Conservation (phyloP, 1,140 invertebrate species). For the Lepidotrigona ventralis region DNA sequence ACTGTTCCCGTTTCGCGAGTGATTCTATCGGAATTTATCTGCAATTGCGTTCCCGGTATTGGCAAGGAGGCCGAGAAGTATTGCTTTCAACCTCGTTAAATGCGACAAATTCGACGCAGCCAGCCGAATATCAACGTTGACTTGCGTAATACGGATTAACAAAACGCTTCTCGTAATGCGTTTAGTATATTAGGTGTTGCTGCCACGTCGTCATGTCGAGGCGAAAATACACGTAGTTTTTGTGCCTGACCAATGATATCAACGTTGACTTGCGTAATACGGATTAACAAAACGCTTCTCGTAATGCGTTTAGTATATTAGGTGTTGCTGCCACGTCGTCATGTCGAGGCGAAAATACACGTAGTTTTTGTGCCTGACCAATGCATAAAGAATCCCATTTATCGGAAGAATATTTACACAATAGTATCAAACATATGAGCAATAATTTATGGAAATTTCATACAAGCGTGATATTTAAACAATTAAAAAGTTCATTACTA, state of each 20-base stretch:
- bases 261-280: not conserved
- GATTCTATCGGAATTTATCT: not conserved
- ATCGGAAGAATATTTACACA: not conserved
- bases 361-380: too few species aligned
- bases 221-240: too few species aligned
- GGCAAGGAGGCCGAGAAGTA: not conserved
- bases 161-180: not conserved
- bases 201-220: too few species aligned
- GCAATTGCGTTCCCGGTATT: not conserved
- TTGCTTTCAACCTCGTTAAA: constrained; percentile 6
- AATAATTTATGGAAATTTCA: not conserved
- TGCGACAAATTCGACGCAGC: not conserved
- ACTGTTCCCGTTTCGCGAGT: too few species aligned
- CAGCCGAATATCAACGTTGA: not conserved
- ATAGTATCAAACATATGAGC: not conserved
- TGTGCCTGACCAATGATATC: too few species aligned
- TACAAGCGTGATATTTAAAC: not conserved
- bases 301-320: constrained; percentile 5
- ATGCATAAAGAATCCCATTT: not conserved
- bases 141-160: constrained; percentile 13
- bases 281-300: constrained; percentile 4
- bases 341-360: too few species aligned
- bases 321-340: too few species aligned
- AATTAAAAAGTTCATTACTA: too few species aligned
- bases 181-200: not conserved